Percentiles rank a stretch among this genome's conserved stretches.
phyloP scores from a whole-genome alignment of 2,888 invertebrate species.

The Hydrotaea cyrtoneurina region DNA sequence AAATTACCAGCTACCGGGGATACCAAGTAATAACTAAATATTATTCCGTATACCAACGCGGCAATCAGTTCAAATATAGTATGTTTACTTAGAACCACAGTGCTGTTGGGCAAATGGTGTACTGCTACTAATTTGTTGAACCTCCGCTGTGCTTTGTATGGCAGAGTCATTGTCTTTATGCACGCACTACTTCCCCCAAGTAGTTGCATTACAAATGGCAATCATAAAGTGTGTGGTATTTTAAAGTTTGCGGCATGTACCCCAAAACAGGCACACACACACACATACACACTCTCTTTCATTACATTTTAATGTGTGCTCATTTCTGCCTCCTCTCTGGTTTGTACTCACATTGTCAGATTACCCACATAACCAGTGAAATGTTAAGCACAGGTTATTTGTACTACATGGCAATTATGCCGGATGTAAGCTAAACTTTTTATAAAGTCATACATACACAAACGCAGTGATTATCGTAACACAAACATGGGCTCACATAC shows the following conservation, averaged over 20 bases:
- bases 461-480: constrained; percentile 29
- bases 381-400: constrained; percentile 55
- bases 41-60: too few species aligned
- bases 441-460: constrained; percentile 33
- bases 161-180: constrained; percentile 51
- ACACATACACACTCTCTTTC: neutral
- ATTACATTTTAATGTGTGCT: neutral
- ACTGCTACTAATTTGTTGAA: neutral
- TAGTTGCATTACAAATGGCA: constrained; percentile 39
- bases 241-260: constrained; percentile 16
- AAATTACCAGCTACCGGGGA: too few species aligned
- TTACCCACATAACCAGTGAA: constrained; percentile 50
- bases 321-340: too few species aligned
- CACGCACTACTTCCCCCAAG: constrained; percentile 55
- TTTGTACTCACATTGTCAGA: neutral
- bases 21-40: too few species aligned
- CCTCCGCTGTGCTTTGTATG: neutral
- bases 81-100: neutral
- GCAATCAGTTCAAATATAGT: neutral
- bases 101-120: neutral
- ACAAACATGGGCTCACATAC: neutral
- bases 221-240: constrained; percentile 25
- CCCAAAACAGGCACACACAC: neutral
- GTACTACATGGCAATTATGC: constrained; percentile 51
- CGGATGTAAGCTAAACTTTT: constrained; percentile 51